Evolutionary conservation across 2,888 invertebrate genomes (phyloP).

Genomic region (Diloba caeruleocephala): DNA sequence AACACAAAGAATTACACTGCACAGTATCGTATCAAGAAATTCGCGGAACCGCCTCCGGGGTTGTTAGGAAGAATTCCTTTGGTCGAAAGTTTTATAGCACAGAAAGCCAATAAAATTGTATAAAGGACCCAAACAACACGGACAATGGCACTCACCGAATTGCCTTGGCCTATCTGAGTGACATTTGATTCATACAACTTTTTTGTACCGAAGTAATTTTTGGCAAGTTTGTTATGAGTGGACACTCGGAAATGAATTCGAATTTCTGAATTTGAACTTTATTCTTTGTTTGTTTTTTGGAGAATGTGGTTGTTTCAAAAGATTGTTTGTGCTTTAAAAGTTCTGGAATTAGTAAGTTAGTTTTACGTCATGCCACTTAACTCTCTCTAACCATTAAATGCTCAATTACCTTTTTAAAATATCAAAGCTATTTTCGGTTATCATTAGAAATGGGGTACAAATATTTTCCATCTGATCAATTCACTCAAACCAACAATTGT

Average conservation of each 20-base stretch:
- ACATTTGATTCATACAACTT: conserved; percentile 56
- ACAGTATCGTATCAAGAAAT: conserved; percentile 62
- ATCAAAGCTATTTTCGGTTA: conserved; percentile 12
- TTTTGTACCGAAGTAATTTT: conserved; percentile 39
- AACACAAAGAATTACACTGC: conserved; percentile 60
- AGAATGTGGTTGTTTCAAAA: conserved; percentile 17
- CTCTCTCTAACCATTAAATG: not conserved
- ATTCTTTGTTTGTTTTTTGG: conserved; percentile 38
- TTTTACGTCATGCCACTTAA: conserved; percentile 1
- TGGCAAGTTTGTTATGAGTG: conserved; percentile 46
- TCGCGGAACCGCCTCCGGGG: conserved; percentile 55
- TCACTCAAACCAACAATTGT: conserved; percentile 39
- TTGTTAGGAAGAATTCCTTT: conserved; percentile 66
- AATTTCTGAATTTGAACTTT: conserved; percentile 48
- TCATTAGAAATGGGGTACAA: conserved; percentile 16
- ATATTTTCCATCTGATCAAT: conserved; percentile 38
- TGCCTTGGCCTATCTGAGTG: conserved; percentile 54
- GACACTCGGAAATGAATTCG: conserved; percentile 46
- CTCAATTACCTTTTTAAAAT: not conserved
- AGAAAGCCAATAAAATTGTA: conserved; percentile 67
- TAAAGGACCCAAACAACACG: conserved; percentile 56
- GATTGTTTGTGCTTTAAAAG: not conserved
- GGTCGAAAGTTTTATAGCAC: conserved; percentile 63
- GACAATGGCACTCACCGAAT: conserved; percentile 62
- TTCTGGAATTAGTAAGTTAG: conserved; percentile 7